Evolutionary conservation across 1,140 invertebrate species (phyloP), one percentile per base, ranked within the genome.

Genomic region (Tyrophagus putrescentiae): DNA sequence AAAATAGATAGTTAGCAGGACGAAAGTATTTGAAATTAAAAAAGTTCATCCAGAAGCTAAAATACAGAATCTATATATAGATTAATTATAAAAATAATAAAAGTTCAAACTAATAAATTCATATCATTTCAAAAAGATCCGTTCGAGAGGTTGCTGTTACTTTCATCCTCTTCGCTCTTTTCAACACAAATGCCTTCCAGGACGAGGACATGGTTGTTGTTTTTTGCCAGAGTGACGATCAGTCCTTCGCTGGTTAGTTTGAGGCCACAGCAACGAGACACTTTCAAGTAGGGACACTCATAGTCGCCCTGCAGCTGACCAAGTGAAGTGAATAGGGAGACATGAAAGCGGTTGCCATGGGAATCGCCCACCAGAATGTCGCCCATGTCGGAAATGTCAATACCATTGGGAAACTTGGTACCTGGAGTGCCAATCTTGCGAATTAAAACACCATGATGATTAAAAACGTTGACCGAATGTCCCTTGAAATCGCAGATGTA

Each of bases 401-500:
- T 95, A 60, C 92, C 92, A 72, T 95, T 95, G 9, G 92, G 92
- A 72, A 89, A 96, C 72, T 91, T 93, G 64, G 91, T 95, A 64
- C 94, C 88, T 72, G 94, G 88, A 74, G 84, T 85, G 56, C 90
- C 91, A 75, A 95, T 93, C 62, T 88, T 83, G 63, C 89, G 83
- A 61, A 92, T 72, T 72, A 90, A 94, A 59, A 81, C 80, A 63
- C 92, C 91, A 57, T 88, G 84, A 70, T 91, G 86, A 69, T 84
- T 84, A 72, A 93, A 94, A n/a, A 95, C 90, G 27, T 90, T 87
- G 16, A 96, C 90, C 71, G 89, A 93, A 72, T 95, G 91, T 50
- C 89, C 90, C 75, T 96, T 95, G 71, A 95, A 96, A 72, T 96
- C 92, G 72, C 91, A 95, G 23, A 95, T 87, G 75, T 89, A 96